Evolutionary conservation across 1,140 invertebrate genomes (phyloP).

Genomic region (Temnothorax curvispinosus): DNA sequence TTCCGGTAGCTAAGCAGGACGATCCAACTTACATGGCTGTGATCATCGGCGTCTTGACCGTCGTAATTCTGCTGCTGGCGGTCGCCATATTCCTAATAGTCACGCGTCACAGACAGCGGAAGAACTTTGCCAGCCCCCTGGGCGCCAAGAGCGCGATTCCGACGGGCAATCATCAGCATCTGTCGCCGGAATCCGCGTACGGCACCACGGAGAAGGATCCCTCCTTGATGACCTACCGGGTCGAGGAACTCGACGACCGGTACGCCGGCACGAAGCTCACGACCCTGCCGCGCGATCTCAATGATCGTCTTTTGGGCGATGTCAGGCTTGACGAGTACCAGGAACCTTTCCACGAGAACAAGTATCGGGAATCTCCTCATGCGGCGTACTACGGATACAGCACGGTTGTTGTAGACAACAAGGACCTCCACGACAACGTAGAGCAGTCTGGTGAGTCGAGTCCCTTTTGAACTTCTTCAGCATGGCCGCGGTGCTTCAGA

Average conservation of each 20-base stretch:
- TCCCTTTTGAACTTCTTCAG: slow-evolving; percentile 35
- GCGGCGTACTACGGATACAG: slow-evolving; percentile 87
- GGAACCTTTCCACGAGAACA: slow-evolving; percentile 86
- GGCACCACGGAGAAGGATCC: slow-evolving; percentile 85
- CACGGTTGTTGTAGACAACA: slow-evolving; percentile 86
- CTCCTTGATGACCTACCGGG: slow-evolving; percentile 83
- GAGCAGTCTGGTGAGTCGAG: slow-evolving; percentile 83
- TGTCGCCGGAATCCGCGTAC: slow-evolving; percentile 83
- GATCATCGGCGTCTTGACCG: slow-evolving; percentile 89
- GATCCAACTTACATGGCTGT: slow-evolving; percentile 88
- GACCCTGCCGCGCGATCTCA: slow-evolving; percentile 83
- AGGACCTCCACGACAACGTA: slow-evolving; percentile 85
- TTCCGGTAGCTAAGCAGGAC: slow-evolving; percentile 85
- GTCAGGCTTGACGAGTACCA: slow-evolving; percentile 86
- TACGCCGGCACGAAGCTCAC: slow-evolving; percentile 84
- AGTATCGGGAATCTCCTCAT: slow-evolving; percentile 84
- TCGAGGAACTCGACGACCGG: slow-evolving; percentile 84
- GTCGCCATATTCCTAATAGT: slow-evolving; percentile 88
- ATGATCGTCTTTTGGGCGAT: slow-evolving; percentile 83
- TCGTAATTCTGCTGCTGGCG: slow-evolving; percentile 87
- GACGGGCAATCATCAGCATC: slow-evolving; percentile 83
- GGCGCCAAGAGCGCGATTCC: slow-evolving; percentile 84
- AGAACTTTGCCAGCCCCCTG: slow-evolving; percentile 85
- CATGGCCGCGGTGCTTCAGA: not conserved
- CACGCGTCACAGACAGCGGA: slow-evolving; percentile 87